phyloP scores from a whole-genome alignment of 2,888 invertebrate genomes.

The Idaea straminata region DNA sequence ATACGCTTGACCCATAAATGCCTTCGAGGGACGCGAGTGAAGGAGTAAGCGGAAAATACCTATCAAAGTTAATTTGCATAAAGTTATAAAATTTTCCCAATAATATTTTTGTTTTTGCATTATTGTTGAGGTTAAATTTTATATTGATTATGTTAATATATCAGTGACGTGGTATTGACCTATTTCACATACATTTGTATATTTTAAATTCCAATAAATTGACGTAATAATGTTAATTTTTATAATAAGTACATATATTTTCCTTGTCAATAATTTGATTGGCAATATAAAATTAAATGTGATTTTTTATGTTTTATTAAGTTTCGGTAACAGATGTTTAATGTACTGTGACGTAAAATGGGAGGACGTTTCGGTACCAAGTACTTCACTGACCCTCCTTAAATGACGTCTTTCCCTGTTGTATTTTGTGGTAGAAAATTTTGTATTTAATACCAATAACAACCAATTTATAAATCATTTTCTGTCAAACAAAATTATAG shows the following conservation, averaged over 20 bases:
- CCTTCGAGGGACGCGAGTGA: too few relatives aligned
- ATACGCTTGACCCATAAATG: too few relatives aligned
- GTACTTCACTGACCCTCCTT: not conserved
- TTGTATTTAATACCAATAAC: too few relatives aligned
- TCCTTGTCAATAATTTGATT: conserved; percentile 23
- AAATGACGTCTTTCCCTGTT: not conserved
- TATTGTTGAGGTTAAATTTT: not conserved
- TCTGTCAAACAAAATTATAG: too few relatives aligned
- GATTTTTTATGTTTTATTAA: not conserved
- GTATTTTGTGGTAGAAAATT: not conserved
- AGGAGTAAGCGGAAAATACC: not conserved
- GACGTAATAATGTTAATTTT: conserved; percentile 34
- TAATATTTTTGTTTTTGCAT: conserved; percentile 39
- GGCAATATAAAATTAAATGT: conserved; percentile 15
- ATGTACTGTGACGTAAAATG: not conserved
- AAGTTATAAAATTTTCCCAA: conserved; percentile 17
- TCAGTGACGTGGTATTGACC: conserved; percentile 44
- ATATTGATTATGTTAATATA: conserved; percentile 35
- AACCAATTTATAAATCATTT: too few relatives aligned
- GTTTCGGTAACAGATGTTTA: not conserved
- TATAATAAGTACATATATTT: not conserved
- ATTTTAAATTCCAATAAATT: conserved; percentile 41
- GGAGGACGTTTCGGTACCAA: not conserved
- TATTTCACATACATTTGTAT: conserved; percentile 17
- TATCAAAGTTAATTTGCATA: conserved; percentile 10